Conservation (phyloP, 2,797 vertebrate genomes). For the Podarcis lilfordi region DNA sequence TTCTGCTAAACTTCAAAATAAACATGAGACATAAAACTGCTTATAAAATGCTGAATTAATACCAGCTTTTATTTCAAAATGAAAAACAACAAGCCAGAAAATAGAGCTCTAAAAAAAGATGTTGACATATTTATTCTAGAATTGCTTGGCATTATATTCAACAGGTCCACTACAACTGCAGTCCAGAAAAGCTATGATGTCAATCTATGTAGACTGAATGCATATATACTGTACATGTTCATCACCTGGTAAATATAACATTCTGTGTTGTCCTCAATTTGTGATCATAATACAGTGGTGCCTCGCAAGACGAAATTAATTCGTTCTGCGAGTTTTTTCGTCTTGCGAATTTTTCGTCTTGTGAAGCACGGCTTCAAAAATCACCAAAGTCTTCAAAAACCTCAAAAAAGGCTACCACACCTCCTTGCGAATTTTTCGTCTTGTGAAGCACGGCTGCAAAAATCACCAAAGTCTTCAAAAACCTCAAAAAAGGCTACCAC, state of each 20-base stretch:
- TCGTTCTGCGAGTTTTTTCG: too few species aligned
- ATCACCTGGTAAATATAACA: not conserved
- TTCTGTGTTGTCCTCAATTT: not conserved
- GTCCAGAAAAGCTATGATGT: not conserved
- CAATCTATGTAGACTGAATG: not conserved
- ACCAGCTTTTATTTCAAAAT: not conserved
- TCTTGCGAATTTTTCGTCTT: too few species aligned
- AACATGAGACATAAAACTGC: not conserved
- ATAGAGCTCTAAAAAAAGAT: not conserved
- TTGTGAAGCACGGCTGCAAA: too few species aligned
- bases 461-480: too few species aligned
- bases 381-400: too few species aligned
- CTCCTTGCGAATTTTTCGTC: too few species aligned
- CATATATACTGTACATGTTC: not conserved
- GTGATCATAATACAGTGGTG: not conserved
- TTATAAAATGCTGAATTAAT: not conserved
- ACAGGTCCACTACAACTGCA: not conserved
- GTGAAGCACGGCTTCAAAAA: too few species aligned
- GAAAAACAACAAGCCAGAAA: not conserved
- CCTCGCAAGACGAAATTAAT: too few species aligned
- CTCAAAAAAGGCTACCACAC: too few species aligned
- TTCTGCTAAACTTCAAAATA: not conserved
- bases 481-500: too few species aligned
- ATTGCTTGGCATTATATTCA: not conserved
- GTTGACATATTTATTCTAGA: not conserved